Evolutionary conservation across 2,888 invertebrate species (phyloP), one percentile per base, ranked within the genome.

Genomic region (Brenthis hecate): DNA sequence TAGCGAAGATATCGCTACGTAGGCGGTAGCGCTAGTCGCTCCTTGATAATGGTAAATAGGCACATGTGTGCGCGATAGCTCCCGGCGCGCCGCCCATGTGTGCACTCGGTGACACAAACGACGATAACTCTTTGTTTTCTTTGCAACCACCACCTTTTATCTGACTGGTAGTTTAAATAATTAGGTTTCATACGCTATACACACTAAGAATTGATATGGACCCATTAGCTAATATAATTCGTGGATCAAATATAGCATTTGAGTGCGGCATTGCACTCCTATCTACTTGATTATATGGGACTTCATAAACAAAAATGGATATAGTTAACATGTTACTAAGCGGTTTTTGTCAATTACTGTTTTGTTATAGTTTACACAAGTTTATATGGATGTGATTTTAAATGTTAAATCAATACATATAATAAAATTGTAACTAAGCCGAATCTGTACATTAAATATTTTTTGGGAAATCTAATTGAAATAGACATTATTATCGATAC

Each of bases 81-180:
- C 58, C 51, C 13, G 11, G 48, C 19, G 23, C 48, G 13, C 32
- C 14, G 50, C n/a, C 56, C 8, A 11, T 69, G 56, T 72, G 57
- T 72, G 80, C 80, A 77, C 79, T 80, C 78, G 58, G 74, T 80
- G 78, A 82, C 81, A 83, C 81, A 79, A 78, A 77, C 75, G 73
- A 77, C 77, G 81, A 81, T 85, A 86, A 84, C 80, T 87, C 84
- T 87, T 86, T 89, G 86, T 89, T 89, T 88, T 87, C 84, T 86
- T 85, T 82, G 80, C 82, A 81, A 82, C 81, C 75, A 80, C 80
- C 80, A 77, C 79, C 77, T 76, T 78, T 80, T 87, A 84, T 87
- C 82, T 85, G 80, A 77, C 80, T 85, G 80, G 77, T 79, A 80
- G 80, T 83, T 86, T 81, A 85, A 85, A 84, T 84, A 82, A 84